Conservation (phyloP, 2,113 vertebrate species). For the Hippoglossus stenolepis region DNA sequence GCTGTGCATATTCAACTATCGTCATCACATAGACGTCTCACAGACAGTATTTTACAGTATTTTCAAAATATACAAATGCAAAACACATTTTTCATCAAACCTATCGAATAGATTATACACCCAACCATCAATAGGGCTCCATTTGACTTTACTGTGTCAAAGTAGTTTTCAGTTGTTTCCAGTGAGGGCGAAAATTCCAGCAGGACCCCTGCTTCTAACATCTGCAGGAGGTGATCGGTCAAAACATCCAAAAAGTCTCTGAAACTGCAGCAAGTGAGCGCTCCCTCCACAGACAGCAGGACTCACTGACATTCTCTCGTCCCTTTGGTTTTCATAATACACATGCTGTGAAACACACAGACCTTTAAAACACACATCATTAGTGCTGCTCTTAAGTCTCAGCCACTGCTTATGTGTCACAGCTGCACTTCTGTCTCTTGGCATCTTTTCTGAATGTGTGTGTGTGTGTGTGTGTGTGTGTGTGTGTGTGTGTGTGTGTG, state of each 20-base stretch:
- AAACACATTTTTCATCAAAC: no score
- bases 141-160: not conserved
- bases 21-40: slow-evolving; percentile 20
- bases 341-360: not conserved
- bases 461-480: no score
- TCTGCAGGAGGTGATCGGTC: slow-evolving; percentile 7
- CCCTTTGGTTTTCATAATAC: slow-evolving; percentile 3
- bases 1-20: slow-evolving; percentile 6
- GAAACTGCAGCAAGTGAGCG: slow-evolving; percentile 4
- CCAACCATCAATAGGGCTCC: not conserved
- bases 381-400: slow-evolving; percentile 11
- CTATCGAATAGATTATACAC: not conserved
- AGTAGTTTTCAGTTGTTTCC: not conserved
- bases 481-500: not conserved
- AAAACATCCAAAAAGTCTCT: not conserved
- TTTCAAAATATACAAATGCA: no score
- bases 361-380: slow-evolving; percentile 27
- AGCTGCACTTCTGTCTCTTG: not conserved
- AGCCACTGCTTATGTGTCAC: slow-evolving; percentile 4
- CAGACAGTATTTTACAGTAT: slow-evolving; percentile 3
- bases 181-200: not conserved
- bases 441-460: no score
- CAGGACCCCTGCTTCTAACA: not conserved
- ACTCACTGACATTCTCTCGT: slow-evolving; percentile 4
- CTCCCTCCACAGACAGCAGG: slow-evolving; percentile 2